phyloP scores from a whole-genome alignment of 2,888 invertebrate genomes.

The Celastrina argiolus region DNA sequence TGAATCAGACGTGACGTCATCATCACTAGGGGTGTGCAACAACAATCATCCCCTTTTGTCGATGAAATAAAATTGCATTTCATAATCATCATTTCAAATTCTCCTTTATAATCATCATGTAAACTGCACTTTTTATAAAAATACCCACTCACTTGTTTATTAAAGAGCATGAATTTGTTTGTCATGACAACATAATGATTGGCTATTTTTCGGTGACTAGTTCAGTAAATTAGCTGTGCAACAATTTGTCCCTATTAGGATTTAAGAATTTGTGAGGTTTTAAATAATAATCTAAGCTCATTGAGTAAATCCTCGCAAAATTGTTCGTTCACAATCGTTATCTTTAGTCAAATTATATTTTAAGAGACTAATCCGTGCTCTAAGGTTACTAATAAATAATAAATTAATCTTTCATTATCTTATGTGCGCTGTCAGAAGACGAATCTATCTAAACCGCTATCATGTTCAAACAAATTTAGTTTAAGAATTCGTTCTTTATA shows the following conservation, averaged over 20 bases:
- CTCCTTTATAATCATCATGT: background rate
- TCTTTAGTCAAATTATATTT: background rate
- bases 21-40: conserved; percentile 43
- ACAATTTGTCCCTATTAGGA: background rate
- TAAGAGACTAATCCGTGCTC: background rate
- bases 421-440: background rate
- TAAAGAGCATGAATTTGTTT: background rate
- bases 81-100: too few species aligned
- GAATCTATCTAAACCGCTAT: background rate
- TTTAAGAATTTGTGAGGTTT: too few species aligned
- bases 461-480: conserved; percentile 4
- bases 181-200: background rate
- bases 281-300: too few species aligned
- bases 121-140: background rate
- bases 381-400: background rate
- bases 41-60: conserved; percentile 33
- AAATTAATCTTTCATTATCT: background rate
- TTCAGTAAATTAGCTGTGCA: background rate
- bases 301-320: too few species aligned
- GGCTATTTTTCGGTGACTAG: background rate
- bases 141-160: background rate
- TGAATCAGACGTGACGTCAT: conserved; percentile 53
- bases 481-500: background rate
- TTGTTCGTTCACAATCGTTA: background rate
- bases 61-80: background rate